A percentile compares a stretch with the other conserved stretches of the same genome.
These are phyloP conservation scores for Heliconius ethilla DNA, from an alignment of 2,888 invertebrate species.

Conservation along the genomic window DNA sequence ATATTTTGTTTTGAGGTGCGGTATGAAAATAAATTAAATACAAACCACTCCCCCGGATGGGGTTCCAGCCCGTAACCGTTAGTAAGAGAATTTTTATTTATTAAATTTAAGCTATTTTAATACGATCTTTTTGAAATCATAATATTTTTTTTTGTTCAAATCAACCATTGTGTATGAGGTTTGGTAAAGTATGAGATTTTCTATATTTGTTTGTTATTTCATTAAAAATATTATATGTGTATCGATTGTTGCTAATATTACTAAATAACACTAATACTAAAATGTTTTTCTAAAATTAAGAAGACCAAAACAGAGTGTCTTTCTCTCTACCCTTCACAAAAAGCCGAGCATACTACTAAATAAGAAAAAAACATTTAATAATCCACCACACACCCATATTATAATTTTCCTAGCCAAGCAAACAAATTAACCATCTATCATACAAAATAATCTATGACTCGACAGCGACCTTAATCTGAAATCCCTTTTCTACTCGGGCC, in stretches of 20 bases:
- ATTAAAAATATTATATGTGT: background rate
- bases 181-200: background rate
- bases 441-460: constrained; percentile 73
- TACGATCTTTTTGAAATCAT: background rate
- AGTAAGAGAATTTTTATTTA: background rate
- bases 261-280: background rate
- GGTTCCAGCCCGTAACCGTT: too few species aligned
- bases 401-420: background rate
- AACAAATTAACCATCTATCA: constrained; percentile 49
- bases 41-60: too few species aligned
- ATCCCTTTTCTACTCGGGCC: constrained; percentile 82
- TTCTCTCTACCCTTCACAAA: background rate
- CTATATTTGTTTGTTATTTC: background rate
- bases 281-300: background rate
- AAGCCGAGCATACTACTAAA: background rate
- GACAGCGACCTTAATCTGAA: constrained; percentile 82
- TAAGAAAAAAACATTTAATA: background rate
- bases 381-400: background rate
- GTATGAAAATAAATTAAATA: too few species aligned
- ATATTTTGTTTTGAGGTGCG: too few species aligned
- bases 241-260: background rate
- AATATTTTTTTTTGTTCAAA: background rate
- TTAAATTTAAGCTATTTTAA: background rate
- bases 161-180: background rate
- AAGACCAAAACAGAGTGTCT: background rate